Evolutionary conservation across 2,113 vertebrate genomes (phyloP).

Genomic region (Genyomyrus donnyi): DNA sequence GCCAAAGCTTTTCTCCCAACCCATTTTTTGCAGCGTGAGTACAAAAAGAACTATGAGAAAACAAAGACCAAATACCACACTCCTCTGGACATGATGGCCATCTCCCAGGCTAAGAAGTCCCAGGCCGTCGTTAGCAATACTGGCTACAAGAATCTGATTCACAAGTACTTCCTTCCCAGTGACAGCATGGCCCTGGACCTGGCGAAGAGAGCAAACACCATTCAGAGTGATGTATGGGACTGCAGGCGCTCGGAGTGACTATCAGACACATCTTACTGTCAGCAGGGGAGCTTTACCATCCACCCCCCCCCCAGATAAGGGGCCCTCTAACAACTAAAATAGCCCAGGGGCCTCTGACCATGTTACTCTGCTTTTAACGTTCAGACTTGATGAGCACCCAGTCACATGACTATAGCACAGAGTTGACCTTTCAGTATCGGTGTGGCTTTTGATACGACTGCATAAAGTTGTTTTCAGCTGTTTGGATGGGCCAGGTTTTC

Average conservation of each 20-base stretch:
- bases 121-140: slow-evolving; percentile 71
- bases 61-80: slow-evolving; percentile 76
- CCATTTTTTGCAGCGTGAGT: slow-evolving; percentile 64
- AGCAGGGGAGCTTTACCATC: background rate
- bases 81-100: slow-evolving; percentile 79
- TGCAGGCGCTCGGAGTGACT: background rate
- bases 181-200: slow-evolving; percentile 68
- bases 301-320: too few relatives aligned
- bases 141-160: slow-evolving; percentile 63
- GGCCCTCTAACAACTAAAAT: too few relatives aligned
- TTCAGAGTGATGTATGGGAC: slow-evolving; percentile 77
- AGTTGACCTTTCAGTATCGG: background rate
- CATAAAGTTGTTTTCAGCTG: background rate
- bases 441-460: background rate
- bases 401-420: background rate
- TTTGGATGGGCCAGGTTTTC: background rate
- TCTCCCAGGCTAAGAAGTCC: slow-evolving; percentile 80
- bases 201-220: slow-evolving; percentile 72
- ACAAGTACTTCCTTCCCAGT: slow-evolving; percentile 65
- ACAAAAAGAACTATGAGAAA: slow-evolving; percentile 82
- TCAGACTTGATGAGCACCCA: background rate
- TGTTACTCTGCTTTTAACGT: background rate
- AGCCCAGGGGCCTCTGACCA: background rate
- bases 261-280: background rate
- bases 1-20: background rate